Evolutionary conservation across 92 coral and sea anemone species (phyloP).

Genomic region (Meandrina meandrites): DNA sequence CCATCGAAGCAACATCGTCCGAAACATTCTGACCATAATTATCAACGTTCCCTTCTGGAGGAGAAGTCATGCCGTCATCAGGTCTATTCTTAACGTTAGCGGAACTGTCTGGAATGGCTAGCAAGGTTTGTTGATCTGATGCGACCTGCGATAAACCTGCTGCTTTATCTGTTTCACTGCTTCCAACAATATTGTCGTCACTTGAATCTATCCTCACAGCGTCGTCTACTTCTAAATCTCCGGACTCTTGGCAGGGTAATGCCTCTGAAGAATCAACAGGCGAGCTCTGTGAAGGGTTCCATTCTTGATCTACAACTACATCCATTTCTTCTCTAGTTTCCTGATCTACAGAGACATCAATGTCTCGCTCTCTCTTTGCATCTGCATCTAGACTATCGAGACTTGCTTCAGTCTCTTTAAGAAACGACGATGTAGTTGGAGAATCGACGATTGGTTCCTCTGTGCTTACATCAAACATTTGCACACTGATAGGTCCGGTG

Average conservation of each 20-base stretch:
- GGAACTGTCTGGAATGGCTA: constrained; percentile 15
- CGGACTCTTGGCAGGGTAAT: background rate
- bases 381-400: background rate
- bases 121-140: background rate
- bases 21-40: background rate
- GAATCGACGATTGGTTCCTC: background rate
- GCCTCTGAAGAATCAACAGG: constrained; percentile 7
- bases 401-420: background rate
- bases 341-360: no score
- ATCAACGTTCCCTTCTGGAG: background rate
- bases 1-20: background rate
- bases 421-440: constrained; percentile 13
- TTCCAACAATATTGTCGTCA: constrained; percentile 7
- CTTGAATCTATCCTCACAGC: background rate
- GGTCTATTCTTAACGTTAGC: background rate
- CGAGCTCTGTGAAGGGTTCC: background rate
- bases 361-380: constrained; percentile 2
- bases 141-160: background rate
- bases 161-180: constrained; percentile 12
- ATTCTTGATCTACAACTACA: background rate
- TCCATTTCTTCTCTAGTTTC: background rate
- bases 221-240: background rate
- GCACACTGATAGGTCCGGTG: background rate
- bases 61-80: background rate
- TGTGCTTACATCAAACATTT: background rate